Evolutionary conservation across 2,113 vertebrate species (phyloP).

Genomic region (Psilopsiagon aymara): DNA sequence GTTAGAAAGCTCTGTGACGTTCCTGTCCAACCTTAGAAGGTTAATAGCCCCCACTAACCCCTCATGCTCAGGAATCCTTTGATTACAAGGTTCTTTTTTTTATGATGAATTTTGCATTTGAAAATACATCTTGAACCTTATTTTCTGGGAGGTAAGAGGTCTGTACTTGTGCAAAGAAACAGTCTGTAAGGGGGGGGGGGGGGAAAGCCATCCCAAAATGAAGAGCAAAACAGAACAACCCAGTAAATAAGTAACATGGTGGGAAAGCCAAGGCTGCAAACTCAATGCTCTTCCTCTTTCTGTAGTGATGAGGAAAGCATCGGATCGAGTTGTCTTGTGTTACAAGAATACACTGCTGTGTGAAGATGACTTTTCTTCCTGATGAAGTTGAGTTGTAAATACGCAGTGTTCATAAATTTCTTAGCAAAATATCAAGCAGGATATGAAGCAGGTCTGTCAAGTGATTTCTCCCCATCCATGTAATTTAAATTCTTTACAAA

Average conservation of each 20-base stretch:
- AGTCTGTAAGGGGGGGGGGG: not conserved
- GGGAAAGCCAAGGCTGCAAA: constrained; percentile 2
- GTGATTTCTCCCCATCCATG: constrained; percentile 38
- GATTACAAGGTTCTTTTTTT: not conserved
- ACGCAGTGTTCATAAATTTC: constrained; percentile 52
- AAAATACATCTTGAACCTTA: not conserved
- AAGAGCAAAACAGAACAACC: not conserved
- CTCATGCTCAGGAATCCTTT: not conserved
- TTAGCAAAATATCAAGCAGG: constrained; percentile 56
- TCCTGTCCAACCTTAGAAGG: not conserved
- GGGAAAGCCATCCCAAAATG: too few species aligned
- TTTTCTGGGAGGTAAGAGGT: not conserved
- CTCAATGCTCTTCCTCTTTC: not conserved
- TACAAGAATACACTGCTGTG: not conserved
- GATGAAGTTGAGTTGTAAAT: constrained; percentile 38
- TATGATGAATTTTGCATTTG: not conserved
- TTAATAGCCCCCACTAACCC: not conserved
- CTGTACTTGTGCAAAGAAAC: not conserved
- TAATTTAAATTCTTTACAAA: constrained; percentile 66
- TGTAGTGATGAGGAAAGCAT: not conserved
- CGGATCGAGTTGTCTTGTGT: not conserved
- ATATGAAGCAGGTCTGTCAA: constrained; percentile 55
- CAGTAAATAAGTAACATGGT: constrained; percentile 23
- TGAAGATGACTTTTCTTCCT: constrained; percentile 21
- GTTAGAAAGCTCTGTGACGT: not conserved